These are phyloP conservation scores for Bombycilla garrulus DNA, from an alignment of 2,113 vertebrate species.

Conservation along the genomic window DNA sequence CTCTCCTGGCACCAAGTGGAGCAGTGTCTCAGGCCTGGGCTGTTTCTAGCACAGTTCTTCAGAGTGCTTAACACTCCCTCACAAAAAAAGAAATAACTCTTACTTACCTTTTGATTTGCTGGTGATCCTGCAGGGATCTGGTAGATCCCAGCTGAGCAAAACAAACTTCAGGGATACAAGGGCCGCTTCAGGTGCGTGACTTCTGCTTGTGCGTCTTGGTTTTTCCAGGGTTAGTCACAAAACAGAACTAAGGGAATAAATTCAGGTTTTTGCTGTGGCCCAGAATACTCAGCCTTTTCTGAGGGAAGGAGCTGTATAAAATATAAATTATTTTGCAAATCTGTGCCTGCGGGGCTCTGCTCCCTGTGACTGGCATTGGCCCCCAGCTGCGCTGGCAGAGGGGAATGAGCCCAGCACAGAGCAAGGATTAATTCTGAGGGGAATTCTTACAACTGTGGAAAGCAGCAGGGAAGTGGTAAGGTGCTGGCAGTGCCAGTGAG, in stretches of 20 bases:
- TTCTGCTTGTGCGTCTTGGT: neutral
- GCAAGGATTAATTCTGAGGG: neutral
- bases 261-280: accelerated
- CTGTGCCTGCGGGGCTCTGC: neutral
- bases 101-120: neutral
- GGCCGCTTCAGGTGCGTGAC: neutral
- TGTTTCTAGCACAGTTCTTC: neutral
- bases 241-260: neutral
- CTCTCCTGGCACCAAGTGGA: neutral
- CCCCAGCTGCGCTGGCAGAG: neutral
- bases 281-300: accelerated
- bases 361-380: accelerated
- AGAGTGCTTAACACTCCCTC: neutral
- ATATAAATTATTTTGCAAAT: neutral
- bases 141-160: neutral
- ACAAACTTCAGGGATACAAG: neutral
- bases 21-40: neutral
- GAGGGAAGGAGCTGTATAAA: neutral
- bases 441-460: accelerated
- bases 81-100: neutral
- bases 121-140: neutral
- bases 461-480: neutral
- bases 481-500: neutral
- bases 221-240: neutral
- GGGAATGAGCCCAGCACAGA: accelerated